Percentiles rank a stretch among this genome's conserved stretches.
Evolutionary conservation across 1,140 invertebrate species (phyloP).

Genomic region (Limonius californicus): DNA sequence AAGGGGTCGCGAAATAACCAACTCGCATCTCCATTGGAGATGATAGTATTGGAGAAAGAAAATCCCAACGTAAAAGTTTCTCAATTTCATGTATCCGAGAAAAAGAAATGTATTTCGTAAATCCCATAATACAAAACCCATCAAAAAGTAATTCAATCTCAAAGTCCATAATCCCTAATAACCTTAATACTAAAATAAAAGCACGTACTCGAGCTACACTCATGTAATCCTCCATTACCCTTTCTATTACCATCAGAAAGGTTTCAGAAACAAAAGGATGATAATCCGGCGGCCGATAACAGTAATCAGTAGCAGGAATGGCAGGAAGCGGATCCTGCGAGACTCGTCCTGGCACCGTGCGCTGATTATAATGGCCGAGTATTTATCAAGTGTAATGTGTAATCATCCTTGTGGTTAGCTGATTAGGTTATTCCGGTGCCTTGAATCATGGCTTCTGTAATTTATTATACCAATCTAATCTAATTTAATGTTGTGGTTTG

Average conservation of each 20-base stretch:
- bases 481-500: conserved; percentile 36
- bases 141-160: conserved; percentile 29
- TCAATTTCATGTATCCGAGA: background rate
- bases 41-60: no score
- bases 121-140: background rate
- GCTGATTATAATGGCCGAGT: conserved; percentile 30
- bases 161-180: conserved; percentile 31
- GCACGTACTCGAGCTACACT: conserved; percentile 7
- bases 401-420: conserved; percentile 39
- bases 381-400: conserved; percentile 38
- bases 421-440: conserved; percentile 39
- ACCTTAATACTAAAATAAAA: conserved; percentile 16
- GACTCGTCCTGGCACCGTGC: conserved; percentile 26
- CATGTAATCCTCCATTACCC: conserved; percentile 29
- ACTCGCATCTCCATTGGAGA: no score
- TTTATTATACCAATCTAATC: conserved; percentile 40
- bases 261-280: conserved; percentile 33
- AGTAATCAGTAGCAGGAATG: conserved; percentile 31
- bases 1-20: no score
- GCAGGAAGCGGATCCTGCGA: conserved; percentile 27
- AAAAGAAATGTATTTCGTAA: background rate
- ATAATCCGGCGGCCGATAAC: conserved; percentile 35
- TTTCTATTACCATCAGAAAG: conserved; percentile 35
- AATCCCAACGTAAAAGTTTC: no score
- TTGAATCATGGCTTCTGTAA: conserved; percentile 36